Base-by-base conservation (phyloP, 2,113 vertebrate species). In the Barnardius zonarius region DNA sequence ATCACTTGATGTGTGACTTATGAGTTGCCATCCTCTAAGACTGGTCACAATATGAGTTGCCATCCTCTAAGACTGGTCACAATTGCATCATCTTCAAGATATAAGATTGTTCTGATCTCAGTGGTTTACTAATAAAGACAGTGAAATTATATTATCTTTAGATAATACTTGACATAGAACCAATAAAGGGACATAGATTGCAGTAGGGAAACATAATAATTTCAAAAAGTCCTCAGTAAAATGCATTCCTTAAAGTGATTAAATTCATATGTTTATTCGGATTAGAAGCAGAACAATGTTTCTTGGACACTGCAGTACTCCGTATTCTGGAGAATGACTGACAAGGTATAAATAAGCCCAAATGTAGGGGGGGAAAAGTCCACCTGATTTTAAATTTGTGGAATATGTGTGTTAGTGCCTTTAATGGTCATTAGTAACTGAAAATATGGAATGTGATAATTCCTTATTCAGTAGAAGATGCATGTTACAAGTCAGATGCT, bases 401-500 rank as follows among this genome's bases (percentile, higher is more conserved):
- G 28, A 79, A 51, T 43, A 43, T 18, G 2, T 57, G 76, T 37
- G 28, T 88, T 66, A 62, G 39, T 82, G 25, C 5, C 39, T 81
- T 95, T 87, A 88, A 76, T 59, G 52, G 57, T 82, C n/a, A 62
- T 91, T 95, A 96, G 31, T 33, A 83, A 61, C 30, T n/a, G 39
- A 91, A 94, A 92, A 81, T 76, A 64, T 66, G 28, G 41, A 82
- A 86, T 52, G 28, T 70, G 82, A 77, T 72, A 52, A 73, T 77
- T 92, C 33, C 25, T 28, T 79, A 8, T 89, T 93, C 85, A 43
- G n/a, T 91, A 88, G 73, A 68, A 95, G 28, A 18, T 90, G 31
- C 13, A 77, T 37, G 31, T 91, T 85, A 68, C 16, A 79, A 61
- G 46, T 28, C 70, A 87, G 79, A 79, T 77, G n/a, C 30, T 51